Conservation (phyloP, 2,888 invertebrate species). For the Chalcis sispes region DNA sequence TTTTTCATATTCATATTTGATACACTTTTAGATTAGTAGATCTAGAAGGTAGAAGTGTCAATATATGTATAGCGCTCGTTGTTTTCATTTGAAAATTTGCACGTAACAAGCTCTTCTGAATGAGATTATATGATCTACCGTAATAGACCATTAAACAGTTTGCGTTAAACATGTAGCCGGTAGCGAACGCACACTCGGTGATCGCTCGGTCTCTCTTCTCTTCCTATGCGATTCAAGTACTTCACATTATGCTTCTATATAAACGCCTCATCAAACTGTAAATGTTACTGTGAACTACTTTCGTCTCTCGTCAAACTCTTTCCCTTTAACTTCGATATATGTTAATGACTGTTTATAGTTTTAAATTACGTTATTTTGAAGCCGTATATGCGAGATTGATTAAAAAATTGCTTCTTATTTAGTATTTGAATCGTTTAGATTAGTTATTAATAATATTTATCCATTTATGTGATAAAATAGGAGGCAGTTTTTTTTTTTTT, state of each 20-base stretch:
- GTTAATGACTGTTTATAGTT: too few species aligned
- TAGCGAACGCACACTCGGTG: constrained; percentile 19
- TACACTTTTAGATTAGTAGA: too few species aligned
- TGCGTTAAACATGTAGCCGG: constrained; percentile 49
- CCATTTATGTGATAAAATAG: too few species aligned
- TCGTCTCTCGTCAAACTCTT: neutral
- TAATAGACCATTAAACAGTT: constrained; percentile 52
- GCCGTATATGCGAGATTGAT: neutral
- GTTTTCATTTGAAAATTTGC: constrained; percentile 51
- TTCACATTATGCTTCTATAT: constrained; percentile 17
- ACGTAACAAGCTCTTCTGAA: constrained; percentile 23
- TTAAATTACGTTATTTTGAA: neutral
- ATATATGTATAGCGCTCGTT: constrained; percentile 6
- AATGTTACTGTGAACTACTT: constrained; percentile 41
- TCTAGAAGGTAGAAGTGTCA: neutral
- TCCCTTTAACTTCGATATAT: neutral
- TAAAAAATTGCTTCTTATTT: too few species aligned
- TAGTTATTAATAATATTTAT: too few species aligned
- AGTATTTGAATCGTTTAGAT: too few species aligned
- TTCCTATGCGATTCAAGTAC: constrained; percentile 12
- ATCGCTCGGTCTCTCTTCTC: constrained; percentile 19
- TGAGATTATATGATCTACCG: constrained; percentile 44
- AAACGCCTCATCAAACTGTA: constrained; percentile 31
- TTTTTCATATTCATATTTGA: too few species aligned
- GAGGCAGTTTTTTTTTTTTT: too few species aligned